A percentile compares a stretch with the other conserved stretches of the same genome.
These are phyloP conservation scores for Hexactinellida sp. DNA, from an alignment of 37 sponge, comb jelly and placozoan genomes.

Conservation along the genomic window DNA sequence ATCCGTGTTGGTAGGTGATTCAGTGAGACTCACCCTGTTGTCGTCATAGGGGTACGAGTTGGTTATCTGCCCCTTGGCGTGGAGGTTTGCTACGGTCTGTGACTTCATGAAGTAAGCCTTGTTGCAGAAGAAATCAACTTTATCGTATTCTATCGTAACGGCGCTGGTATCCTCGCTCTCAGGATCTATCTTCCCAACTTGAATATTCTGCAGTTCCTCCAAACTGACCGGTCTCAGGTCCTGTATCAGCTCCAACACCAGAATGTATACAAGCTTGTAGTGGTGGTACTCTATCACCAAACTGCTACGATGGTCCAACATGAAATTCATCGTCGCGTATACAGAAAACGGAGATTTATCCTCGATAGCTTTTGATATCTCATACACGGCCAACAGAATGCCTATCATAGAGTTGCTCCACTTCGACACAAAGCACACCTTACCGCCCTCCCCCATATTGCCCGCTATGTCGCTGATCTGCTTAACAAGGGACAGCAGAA, in stretches of 20 bases:
- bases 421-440: background rate
- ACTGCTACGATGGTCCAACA: background rate
- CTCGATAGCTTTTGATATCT: background rate
- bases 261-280: background rate
- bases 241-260: background rate
- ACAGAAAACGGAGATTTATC: background rate
- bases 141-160: background rate
- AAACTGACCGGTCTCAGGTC: background rate
- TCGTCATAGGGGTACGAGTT: background rate
- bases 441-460: background rate
- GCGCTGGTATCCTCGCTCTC: background rate
- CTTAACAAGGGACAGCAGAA: background rate
- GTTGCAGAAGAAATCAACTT: background rate
- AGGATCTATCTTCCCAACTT: background rate
- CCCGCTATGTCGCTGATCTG: background rate
- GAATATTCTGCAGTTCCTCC: background rate
- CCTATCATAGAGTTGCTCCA: background rate
- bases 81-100: background rate
- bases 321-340: background rate
- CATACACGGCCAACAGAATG: background rate
- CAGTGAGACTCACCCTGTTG: background rate
- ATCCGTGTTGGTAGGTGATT: background rate
- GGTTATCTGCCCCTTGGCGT: background rate
- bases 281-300: background rate
- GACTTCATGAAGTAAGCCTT: background rate